Evolutionary conservation across 2,113 vertebrate genomes (phyloP).

Genomic region (Meleagris gallopavo): DNA sequence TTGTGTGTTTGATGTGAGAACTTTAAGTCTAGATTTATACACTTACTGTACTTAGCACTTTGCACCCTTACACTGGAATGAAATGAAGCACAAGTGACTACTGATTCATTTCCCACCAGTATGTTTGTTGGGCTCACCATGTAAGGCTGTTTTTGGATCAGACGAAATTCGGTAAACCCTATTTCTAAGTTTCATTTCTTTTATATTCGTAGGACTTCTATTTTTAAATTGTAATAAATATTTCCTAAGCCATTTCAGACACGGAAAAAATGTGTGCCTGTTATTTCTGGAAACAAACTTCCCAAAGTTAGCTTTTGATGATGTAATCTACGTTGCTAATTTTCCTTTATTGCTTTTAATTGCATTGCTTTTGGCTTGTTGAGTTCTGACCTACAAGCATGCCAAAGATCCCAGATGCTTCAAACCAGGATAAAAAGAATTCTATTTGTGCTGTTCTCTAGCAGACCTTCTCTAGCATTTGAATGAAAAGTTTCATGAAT

Average conservation of each 20-base stretch:
- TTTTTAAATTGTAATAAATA: background rate
- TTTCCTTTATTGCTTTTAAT: background rate
- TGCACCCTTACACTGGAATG: background rate
- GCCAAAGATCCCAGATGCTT: background rate
- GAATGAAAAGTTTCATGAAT: background rate
- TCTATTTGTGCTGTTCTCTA: background rate
- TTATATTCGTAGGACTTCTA: background rate
- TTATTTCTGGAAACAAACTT: background rate
- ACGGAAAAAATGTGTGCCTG: background rate
- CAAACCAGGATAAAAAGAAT: background rate
- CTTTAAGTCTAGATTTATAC: background rate
- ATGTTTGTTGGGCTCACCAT: background rate
- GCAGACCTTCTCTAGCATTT: background rate
- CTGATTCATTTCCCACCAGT: background rate
- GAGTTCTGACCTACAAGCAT: background rate
- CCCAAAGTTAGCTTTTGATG: background rate
- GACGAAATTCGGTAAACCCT: background rate
- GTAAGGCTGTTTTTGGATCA: background rate
- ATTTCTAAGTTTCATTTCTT: background rate
- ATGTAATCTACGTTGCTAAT: background rate
- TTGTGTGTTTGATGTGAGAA: background rate
- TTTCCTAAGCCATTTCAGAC: background rate
- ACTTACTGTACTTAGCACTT: background rate
- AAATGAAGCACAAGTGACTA: background rate
- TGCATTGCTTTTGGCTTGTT: background rate